Base-by-base conservation (phyloP, 2,113 vertebrate species). In the Nibea coibor region DNA sequence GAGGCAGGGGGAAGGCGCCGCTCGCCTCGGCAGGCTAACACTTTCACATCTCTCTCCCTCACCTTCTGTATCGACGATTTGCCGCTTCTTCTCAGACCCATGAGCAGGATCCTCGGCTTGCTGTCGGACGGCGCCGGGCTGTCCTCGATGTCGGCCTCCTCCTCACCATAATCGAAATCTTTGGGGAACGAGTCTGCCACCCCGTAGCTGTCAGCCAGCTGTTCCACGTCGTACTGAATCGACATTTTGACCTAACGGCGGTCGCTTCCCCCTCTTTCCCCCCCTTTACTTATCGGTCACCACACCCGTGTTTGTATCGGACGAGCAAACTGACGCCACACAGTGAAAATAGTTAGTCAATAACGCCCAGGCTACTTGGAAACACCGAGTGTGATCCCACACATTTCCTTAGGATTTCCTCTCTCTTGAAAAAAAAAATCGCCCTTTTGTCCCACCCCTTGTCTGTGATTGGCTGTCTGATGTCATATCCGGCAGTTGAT, bases 61-160 rank as follows among this genome's bases (percentile, higher is more conserved):
- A 99, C 98, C 97, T 99, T 99, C 95, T 99, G 98, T 92, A 99
- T 99, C 43, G 98, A 99, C 2, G 98, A 99, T 64, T 99, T 99
- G 10, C 98, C 98, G 84, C 97, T 99, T 91, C 98, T 96, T 67
- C 98, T 95, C 84, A 99, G 88, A 10, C 98, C 98, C 98, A 99
- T 99, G 0, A 99, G 95, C 69, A 99, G 90, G 57, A 99, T 99
- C 24, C 98, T 95, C 1, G 98, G 98, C 65, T 99, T 99, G 92
- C 96, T 97, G 90, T 98, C 96, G 87, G 95, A 96, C 69, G 91
- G 84, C 56, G 92, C 79, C 80, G 93, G 95, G 77, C 92, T 95
- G 92, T 96, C 97, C 87, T 98, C 97, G 86, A 96, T 95, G 88
- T 97, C 97, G 78, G 96, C 95, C 93, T 98, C 97, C 83, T 98